These are phyloP conservation scores for Mamestra configurata DNA, from an alignment of 1,140 invertebrate species.

Conservation along the genomic window DNA sequence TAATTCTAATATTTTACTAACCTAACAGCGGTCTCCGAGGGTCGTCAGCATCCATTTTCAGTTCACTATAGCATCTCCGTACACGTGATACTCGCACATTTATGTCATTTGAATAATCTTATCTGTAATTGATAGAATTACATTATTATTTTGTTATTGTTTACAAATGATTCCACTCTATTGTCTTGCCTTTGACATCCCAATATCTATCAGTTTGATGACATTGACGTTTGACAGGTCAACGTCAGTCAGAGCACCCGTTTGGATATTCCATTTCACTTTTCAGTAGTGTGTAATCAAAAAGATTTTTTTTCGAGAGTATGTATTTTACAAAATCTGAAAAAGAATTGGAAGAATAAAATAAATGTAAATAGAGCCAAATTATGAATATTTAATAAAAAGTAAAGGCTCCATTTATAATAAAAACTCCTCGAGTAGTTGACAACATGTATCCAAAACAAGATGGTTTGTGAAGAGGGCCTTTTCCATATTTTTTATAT, in stretches of 20 bases:
- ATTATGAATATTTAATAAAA: too few species aligned
- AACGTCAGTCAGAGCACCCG: too few species aligned
- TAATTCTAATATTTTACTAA: constrained; percentile 51
- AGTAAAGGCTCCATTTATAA: too few species aligned
- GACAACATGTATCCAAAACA: too few species aligned
- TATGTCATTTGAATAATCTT: constrained; percentile 40
- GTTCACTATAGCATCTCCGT: neutral
- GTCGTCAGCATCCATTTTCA: constrained; percentile 72
- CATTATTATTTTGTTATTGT: constrained; percentile 38
- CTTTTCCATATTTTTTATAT: too few species aligned
- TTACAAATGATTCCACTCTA: constrained; percentile 17
- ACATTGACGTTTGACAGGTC: constrained; percentile 4
- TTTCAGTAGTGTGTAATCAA: too few species aligned
- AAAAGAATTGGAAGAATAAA: too few species aligned
- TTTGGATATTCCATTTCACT: neutral
- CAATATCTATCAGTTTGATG: neutral
- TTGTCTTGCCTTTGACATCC: neutral
- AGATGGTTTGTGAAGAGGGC: too few species aligned
- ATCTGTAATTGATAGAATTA: constrained; percentile 36
- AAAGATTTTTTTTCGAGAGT: too few species aligned
- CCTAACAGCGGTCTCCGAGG: constrained; percentile 72
- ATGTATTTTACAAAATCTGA: too few species aligned
- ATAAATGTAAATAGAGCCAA: too few species aligned
- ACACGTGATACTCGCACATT: constrained; percentile 24
- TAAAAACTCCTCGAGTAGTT: too few species aligned